Evolutionary conservation across 2,113 vertebrate species (phyloP).

Genomic region (Turdus rufiventris): DNA sequence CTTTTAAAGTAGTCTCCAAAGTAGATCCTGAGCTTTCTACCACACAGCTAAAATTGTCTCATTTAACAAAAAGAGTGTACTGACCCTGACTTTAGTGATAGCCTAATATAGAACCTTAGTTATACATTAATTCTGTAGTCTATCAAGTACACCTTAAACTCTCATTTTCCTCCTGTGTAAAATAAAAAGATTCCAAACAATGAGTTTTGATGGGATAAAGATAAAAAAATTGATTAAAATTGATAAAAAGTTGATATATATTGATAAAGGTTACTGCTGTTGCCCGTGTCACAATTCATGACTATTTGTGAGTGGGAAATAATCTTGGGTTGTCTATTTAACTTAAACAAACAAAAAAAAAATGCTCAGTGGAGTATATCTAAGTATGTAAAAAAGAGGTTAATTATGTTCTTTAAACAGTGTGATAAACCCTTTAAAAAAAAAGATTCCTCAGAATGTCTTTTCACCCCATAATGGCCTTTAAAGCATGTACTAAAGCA

Average conservation of each 20-base stretch:
- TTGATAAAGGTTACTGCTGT: not conserved
- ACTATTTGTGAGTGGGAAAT: not conserved
- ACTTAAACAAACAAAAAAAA: not conserved
- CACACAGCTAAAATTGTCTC: not conserved
- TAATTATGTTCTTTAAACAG: not conserved
- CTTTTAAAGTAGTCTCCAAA: not conserved
- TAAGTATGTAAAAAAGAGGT: not conserved
- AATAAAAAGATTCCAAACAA: not conserved
- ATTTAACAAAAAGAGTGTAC: not conserved
- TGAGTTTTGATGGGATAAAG: not conserved
- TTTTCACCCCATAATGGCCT: not conserved
- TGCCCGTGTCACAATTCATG: not conserved
- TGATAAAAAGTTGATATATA: too few species aligned
- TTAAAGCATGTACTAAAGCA: not conserved
- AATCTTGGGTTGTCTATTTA: not conserved
- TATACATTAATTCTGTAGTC: not conserved
- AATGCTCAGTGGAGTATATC: not conserved
- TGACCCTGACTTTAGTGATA: not conserved
- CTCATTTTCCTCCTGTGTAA: not conserved
- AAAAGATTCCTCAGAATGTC: not conserved
- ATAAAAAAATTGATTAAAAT: not conserved
- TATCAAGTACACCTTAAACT: not conserved
- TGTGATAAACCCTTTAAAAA: not conserved
- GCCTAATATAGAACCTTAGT: not conserved
- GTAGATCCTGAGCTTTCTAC: not conserved